These are phyloP conservation scores for Odontocerum albicorne DNA, from an alignment of 2,888 invertebrate genomes.

Conservation along the genomic window DNA sequence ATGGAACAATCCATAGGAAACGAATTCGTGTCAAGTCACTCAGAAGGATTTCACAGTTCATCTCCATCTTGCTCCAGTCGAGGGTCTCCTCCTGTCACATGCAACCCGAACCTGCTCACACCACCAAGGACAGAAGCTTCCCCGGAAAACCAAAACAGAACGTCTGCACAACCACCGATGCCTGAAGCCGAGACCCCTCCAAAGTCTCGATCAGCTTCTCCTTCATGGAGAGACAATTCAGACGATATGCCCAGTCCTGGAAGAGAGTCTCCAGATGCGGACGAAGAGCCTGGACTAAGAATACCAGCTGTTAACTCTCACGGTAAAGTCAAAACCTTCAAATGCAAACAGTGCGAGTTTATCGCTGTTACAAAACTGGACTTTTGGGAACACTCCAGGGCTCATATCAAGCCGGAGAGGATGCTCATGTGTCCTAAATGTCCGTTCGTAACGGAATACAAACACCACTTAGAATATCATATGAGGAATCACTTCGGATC, in stretches of 20 bases:
- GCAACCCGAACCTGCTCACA: conserved; percentile 55
- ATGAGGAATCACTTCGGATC: conserved; percentile 91
- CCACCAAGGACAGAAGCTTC: conserved; percentile 60
- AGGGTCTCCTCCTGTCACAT: conserved; percentile 53
- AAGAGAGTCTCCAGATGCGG: conserved; percentile 44
- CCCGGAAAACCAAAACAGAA: conserved; percentile 44
- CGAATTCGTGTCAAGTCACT: conserved; percentile 59
- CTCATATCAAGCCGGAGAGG: conserved; percentile 93
- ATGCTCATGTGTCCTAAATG: conserved; percentile 88
- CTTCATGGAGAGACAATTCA: conserved; percentile 21
- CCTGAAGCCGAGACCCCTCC: conserved; percentile 52
- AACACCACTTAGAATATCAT: conserved; percentile 98
- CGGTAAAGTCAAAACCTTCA: conserved; percentile 84
- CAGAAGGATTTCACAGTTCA: conserved; percentile 62
- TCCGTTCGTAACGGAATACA: conserved; percentile 97
- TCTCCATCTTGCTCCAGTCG: conserved; percentile 62
- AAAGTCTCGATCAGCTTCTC: conserved; percentile 50
- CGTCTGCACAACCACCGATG: conserved; percentile 45
- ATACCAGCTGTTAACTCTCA: conserved; percentile 72
- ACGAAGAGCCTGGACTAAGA: conserved; percentile 61
- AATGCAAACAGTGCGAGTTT: conserved; percentile 91
- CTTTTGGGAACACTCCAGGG: conserved; percentile 90
- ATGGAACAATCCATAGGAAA: conserved; percentile 55
- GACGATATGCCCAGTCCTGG: conserved; percentile 31
- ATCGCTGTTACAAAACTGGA: conserved; percentile 85